Conservation (phyloP, 2,113 vertebrate genomes). For the Triplophysa rosa region DNA sequence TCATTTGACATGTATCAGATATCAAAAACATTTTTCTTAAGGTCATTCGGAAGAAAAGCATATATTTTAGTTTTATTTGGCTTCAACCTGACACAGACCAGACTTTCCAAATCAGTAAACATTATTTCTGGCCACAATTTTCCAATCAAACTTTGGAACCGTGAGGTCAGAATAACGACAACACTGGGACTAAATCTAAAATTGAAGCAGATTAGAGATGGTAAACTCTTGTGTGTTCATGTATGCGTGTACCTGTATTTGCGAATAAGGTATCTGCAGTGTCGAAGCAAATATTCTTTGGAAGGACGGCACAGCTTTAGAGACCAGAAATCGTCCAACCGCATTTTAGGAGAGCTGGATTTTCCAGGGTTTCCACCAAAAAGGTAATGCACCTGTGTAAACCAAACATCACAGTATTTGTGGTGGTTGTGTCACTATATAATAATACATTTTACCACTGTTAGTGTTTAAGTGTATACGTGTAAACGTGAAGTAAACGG, state of each 20-base stretch:
- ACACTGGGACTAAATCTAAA: neutral
- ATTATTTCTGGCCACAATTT: neutral
- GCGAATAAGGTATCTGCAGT: constrained; percentile 95
- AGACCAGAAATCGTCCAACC: constrained; percentile 98
- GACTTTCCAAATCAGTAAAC: neutral
- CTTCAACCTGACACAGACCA: neutral
- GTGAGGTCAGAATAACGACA: neutral
- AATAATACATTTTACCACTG: no score
- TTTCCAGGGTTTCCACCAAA: constrained; percentile 99
- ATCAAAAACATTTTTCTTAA: neutral
- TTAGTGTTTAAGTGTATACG: no score
- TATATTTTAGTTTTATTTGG: neutral
- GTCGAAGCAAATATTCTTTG: constrained; percentile 94
- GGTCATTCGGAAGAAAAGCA: neutral
- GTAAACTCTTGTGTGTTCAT: neutral
- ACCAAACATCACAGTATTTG: neutral
- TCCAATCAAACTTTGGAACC: neutral
- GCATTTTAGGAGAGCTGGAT: constrained; percentile 98
- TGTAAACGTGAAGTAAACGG: no score
- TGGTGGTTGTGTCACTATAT: no score
- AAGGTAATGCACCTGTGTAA: constrained; percentile 91
- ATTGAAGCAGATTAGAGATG: neutral
- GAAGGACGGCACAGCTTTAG: constrained; percentile 96
- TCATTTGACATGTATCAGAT: neutral
- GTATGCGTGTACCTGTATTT: constrained; percentile 39